A percentile compares a stretch with the other conserved stretches of the same genome.
phyloP scores from a whole-genome alignment of 2,113 vertebrate species.

The Dicaeum eximium region DNA sequence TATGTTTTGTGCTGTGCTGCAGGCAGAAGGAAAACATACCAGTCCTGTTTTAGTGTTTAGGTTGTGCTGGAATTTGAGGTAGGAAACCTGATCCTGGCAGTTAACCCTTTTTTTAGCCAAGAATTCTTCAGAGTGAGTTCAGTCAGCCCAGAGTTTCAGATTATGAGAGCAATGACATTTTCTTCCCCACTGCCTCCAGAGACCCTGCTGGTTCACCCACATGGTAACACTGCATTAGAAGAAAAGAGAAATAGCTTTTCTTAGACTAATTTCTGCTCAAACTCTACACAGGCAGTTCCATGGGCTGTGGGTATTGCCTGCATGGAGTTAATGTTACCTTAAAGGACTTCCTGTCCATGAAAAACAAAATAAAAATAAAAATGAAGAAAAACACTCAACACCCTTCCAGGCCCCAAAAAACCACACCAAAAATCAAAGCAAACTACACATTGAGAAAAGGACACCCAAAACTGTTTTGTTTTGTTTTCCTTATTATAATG shows the following conservation, averaged over 20 bases:
- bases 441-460: background rate
- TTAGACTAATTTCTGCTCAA: background rate
- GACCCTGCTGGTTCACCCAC: accelerated
- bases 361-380: too few species aligned
- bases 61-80: background rate
- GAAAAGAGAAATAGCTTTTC: background rate
- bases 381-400: accelerated
- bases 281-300: background rate
- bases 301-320: background rate
- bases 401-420: background rate
- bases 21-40: background rate
- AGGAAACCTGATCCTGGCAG: background rate
- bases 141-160: background rate
- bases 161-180: background rate
- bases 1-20: background rate
- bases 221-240: background rate
- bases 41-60: background rate
- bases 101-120: background rate
- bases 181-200: background rate
- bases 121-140: background rate
- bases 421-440: accelerated
- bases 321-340: background rate
- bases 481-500: background rate
- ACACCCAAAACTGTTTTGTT: background rate
- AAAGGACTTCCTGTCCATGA: background rate